Conservation (phyloP, 1,140 invertebrate species). For the Brachionus rotundiformis region DNA sequence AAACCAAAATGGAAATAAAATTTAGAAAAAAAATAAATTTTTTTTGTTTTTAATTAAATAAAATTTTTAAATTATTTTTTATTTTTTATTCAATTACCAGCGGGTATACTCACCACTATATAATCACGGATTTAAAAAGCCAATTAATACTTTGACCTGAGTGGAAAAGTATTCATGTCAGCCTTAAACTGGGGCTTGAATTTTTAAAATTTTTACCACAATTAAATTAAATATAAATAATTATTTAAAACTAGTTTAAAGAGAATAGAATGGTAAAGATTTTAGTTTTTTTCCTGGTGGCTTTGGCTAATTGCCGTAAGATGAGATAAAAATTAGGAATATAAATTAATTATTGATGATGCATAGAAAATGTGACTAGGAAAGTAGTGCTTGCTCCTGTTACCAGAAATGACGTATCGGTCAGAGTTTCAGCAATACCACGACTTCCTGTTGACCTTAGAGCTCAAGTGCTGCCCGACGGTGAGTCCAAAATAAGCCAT, state of each 20-base stretch:
- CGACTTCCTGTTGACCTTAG: not conserved
- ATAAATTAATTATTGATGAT: no score
- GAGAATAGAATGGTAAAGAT: not conserved
- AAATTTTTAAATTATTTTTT: not conserved
- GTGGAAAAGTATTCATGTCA: not conserved
- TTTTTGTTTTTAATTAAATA: not conserved
- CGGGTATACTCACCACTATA: not conserved
- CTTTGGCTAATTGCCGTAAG: not conserved
- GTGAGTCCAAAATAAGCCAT: not conserved
- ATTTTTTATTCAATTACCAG: not conserved
- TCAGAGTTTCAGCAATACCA: not conserved
- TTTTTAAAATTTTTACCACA: not conserved
- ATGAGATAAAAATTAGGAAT: no score
- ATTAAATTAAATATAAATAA: constrained; percentile 8
- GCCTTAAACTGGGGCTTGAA: not conserved
- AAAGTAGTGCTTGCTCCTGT: not conserved
- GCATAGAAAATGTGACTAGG: not conserved
- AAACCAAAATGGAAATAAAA: not conserved
- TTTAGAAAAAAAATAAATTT: not conserved
- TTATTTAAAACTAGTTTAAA: not conserved
- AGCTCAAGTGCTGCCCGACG: not conserved
- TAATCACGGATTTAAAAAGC: not conserved
- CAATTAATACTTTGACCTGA: no score
- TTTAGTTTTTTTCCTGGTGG: not conserved
- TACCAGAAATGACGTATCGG: not conserved